Percentiles rank a stretch among this genome's conserved stretches.
phyloP scores from a whole-genome alignment of 2,113 vertebrate species.

The Tricholaema leucomelas region DNA sequence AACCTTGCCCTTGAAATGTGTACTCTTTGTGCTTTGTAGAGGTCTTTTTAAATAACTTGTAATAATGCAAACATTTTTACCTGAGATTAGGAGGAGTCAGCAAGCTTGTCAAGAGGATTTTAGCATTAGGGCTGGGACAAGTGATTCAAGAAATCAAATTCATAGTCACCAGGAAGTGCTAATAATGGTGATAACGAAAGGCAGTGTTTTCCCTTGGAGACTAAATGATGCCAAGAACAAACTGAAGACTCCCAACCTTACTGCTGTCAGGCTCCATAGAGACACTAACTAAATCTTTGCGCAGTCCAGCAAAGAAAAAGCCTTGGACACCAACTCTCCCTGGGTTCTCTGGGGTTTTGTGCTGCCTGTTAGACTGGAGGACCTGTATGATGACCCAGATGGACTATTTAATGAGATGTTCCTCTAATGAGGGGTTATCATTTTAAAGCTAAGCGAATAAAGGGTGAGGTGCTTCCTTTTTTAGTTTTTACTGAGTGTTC shows the following conservation, averaged over 20 bases:
- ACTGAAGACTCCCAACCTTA: slow-evolving; percentile 35
- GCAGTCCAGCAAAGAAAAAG: slow-evolving; percentile 14
- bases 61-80: neutral
- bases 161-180: neutral
- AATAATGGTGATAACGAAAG: slow-evolving; percentile 31
- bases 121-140: neutral
- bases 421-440: slow-evolving; percentile 1
- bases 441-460: slow-evolving; percentile 41
- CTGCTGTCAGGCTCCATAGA: neutral
- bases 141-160: neutral
- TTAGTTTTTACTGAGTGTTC: neutral
- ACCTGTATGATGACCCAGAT: slow-evolving; percentile 42
- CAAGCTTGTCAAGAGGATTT: neutral
- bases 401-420: slow-evolving; percentile 44
- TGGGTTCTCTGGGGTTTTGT: neutral
- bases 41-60: neutral
- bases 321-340: slow-evolving; percentile 16
- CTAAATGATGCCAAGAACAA: slow-evolving; percentile 53
- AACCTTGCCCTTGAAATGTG: neutral
- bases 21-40: neutral
- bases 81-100: neutral
- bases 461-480: neutral
- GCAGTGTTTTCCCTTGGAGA: neutral
- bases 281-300: slow-evolving; percentile 53
- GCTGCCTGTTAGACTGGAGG: slow-evolving; percentile 19